Percentiles rank a stretch among this genome's conserved stretches.
Evolutionary conservation across 2,113 vertebrate species (phyloP).

Genomic region (Anarhynchus alexandrinus): DNA sequence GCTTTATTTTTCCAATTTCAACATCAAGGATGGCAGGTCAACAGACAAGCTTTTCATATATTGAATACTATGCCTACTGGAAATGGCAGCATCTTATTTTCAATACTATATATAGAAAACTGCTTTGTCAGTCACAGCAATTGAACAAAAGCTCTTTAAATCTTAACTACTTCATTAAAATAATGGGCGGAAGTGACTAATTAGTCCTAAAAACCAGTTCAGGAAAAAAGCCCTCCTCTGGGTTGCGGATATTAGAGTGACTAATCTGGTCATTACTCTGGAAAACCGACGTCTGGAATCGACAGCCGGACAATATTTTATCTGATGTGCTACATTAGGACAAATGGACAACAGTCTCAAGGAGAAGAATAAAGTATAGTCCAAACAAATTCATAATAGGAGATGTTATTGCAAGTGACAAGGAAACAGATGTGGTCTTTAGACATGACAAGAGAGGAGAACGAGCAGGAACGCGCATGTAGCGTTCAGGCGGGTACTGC

Average conservation of each 20-base stretch:
- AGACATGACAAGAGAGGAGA: background rate
- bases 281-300: background rate
- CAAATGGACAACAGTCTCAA: background rate
- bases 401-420: background rate
- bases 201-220: background rate
- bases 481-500: background rate
- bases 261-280: background rate
- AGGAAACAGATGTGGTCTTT: background rate
- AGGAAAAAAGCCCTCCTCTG: background rate
- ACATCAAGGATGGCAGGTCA: background rate
- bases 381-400: background rate
- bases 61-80: background rate
- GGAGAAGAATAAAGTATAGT: background rate
- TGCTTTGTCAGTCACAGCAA: background rate
- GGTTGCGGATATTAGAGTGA: background rate
- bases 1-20: background rate
- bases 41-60: background rate
- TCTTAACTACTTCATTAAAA: background rate
- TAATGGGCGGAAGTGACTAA: background rate
- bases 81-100: background rate
- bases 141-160: background rate
- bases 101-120: background rate
- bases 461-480: rapidly evolving
- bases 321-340: background rate
- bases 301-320: background rate